Conservation (phyloP, 2,888 invertebrate species). For the Ommatoiulus sabulosus region DNA sequence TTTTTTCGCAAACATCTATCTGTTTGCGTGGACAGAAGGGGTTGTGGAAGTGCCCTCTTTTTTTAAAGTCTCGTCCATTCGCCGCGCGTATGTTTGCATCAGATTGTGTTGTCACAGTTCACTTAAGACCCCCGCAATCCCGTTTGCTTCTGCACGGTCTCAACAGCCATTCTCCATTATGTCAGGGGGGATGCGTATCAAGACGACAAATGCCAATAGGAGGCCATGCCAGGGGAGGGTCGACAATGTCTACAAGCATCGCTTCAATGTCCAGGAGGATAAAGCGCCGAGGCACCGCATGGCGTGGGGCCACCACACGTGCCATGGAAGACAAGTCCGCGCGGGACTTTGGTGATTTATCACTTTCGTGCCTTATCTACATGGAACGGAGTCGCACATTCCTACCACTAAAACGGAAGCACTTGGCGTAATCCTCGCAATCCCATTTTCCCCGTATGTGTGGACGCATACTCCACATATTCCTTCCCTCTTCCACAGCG, state of each 20-base stretch:
- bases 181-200: conserved; percentile 29
- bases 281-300: conserved; percentile 15
- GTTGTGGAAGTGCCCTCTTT: neutral
- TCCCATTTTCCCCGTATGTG: neutral
- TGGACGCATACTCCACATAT: neutral
- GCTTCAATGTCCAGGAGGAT: conserved; percentile 39
- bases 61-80: neutral
- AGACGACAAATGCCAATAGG: conserved; percentile 32
- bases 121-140: conserved; percentile 41
- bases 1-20: neutral
- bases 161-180: conserved; percentile 47
- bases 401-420: conserved; percentile 45
- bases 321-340: conserved; percentile 45
- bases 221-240: neutral
- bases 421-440: conserved; percentile 39
- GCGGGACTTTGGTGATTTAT: conserved; percentile 29
- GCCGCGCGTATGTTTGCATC: conserved; percentile 1
- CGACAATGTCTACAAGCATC: conserved; percentile 21
- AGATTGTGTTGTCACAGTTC: conserved; percentile 48
- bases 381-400: conserved; percentile 16
- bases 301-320: conserved; percentile 41
- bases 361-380: conserved; percentile 28
- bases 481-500: neutral
- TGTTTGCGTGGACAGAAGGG: neutral
- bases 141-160: conserved; percentile 23